phyloP scores from a whole-genome alignment of 2,797 vertebrate genomes.

The Psittacula derbiana region DNA sequence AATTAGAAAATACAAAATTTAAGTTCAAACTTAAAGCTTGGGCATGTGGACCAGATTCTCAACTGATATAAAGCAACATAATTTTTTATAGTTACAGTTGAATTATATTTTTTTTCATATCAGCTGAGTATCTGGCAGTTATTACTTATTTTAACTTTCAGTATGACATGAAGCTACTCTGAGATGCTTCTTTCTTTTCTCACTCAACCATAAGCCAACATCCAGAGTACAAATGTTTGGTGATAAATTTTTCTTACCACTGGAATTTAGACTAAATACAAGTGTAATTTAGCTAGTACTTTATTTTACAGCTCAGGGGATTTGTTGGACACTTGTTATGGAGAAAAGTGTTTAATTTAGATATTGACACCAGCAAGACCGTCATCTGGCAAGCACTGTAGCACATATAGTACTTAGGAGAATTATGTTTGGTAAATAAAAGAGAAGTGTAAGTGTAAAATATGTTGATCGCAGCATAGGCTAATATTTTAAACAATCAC shows the following conservation, averaged over 20 bases:
- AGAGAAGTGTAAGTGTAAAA: conserved; percentile 68
- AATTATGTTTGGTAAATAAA: conserved; percentile 61
- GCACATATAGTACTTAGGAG: conserved; percentile 6
- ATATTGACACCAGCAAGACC: conserved; percentile 1
- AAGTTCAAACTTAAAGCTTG: not conserved
- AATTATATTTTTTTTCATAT: not conserved
- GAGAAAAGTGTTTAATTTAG: not conserved
- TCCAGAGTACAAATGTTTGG: conserved; percentile 23
- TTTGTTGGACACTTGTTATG: not conserved
- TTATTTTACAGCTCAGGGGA: conserved; percentile 10
- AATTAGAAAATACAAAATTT: not conserved
- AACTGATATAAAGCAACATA: not conserved
- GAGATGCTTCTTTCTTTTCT: not conserved
- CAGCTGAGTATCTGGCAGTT: not conserved
- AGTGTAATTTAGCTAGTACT: conserved; percentile 8
- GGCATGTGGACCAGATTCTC: not conserved
- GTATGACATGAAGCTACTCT: not conserved
- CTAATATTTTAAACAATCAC: conserved; percentile 83
- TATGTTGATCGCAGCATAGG: conserved; percentile 59
- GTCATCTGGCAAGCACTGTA: conserved; percentile 24
- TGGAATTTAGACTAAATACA: conserved; percentile 5
- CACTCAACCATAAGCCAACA: not conserved
- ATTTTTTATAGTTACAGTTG: not conserved
- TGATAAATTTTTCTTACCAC: conserved; percentile 43
- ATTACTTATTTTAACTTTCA: not conserved